Conservation (phyloP, 2,888 invertebrate species). For the Phortica okadai region DNA sequence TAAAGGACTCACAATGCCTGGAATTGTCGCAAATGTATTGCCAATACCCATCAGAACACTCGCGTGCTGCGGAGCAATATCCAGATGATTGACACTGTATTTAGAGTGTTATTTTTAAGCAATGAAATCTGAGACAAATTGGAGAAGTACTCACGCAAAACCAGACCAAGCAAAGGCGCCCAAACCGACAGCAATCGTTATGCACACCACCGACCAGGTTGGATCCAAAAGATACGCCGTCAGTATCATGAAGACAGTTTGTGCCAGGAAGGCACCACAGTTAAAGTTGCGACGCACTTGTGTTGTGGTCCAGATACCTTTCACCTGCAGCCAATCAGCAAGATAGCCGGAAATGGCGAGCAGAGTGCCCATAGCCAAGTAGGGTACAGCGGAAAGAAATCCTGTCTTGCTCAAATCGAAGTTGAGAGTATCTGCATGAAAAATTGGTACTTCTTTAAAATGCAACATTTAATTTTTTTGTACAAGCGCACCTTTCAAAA, state of each 20-base stretch:
- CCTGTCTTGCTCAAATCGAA: slow-evolving; percentile 88
- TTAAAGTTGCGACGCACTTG: slow-evolving; percentile 86
- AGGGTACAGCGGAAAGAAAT: slow-evolving; percentile 90
- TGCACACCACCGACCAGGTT: slow-evolving; percentile 84
- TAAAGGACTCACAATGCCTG: slow-evolving; percentile 93
- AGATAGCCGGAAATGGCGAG: slow-evolving; percentile 88
- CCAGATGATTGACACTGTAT: slow-evolving; percentile 88
- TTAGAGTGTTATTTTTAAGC: neutral
- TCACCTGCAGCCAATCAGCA: slow-evolving; percentile 86
- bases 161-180: slow-evolving; percentile 97
- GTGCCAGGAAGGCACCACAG: slow-evolving; percentile 84
- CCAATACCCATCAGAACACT: slow-evolving; percentile 94
- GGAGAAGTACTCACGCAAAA: slow-evolving; percentile 81
- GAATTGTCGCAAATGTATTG: slow-evolving; percentile 93
- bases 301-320: slow-evolving; percentile 83
- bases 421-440: slow-evolving; percentile 82
- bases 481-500: slow-evolving; percentile 82
- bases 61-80: slow-evolving; percentile 94
- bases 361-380: slow-evolving; percentile 90
- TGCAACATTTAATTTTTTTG: neutral
- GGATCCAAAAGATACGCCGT: slow-evolving; percentile 86
- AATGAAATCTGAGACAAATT: neutral
- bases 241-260: slow-evolving; percentile 90
- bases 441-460: neutral
- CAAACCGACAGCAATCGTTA: slow-evolving; percentile 91